These are phyloP conservation scores for Chionodraco myersi DNA, from an alignment of 2,113 vertebrate genomes.

Conservation along the genomic window DNA sequence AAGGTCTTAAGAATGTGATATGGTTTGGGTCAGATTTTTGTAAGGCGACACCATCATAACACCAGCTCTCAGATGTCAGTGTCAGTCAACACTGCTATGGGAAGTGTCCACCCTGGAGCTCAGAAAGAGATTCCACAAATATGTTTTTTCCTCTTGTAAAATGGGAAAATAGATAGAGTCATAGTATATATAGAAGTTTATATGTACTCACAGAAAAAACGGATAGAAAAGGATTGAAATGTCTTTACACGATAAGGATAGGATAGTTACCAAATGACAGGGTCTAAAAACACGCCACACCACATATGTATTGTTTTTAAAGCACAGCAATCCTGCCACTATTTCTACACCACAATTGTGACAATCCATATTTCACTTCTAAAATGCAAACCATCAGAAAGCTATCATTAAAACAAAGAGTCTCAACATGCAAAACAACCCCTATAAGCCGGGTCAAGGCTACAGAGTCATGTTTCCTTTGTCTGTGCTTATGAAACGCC, in stretches of 20 bases:
- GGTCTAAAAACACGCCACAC: neutral
- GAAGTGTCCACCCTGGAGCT: neutral
- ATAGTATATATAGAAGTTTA: neutral
- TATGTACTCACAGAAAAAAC: neutral
- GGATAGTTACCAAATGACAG: too few relatives aligned
- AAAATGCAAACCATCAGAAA: neutral
- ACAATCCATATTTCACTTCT: neutral
- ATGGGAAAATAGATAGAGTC: neutral
- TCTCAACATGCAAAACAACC: neutral
- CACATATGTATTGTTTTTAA: neutral
- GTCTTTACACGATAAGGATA: neutral
- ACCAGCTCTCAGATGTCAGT: constrained; percentile 23
- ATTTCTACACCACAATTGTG: neutral
- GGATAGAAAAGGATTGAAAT: neutral
- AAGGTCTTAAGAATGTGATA: neutral
- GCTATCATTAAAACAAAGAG: neutral
- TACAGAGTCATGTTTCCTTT: neutral
- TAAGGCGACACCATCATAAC: neutral
- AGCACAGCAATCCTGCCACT: neutral
- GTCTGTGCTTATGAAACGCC: neutral
- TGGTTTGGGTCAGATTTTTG: neutral
- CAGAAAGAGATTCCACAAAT: neutral
- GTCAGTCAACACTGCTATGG: constrained; percentile 17
- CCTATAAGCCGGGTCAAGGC: neutral
- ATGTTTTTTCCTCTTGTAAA: neutral